A percentile compares a stretch with the other conserved stretches of the same genome.
phyloP scores from a whole-genome alignment of 2,888 invertebrate genomes.

The Apamea monoglypha region DNA sequence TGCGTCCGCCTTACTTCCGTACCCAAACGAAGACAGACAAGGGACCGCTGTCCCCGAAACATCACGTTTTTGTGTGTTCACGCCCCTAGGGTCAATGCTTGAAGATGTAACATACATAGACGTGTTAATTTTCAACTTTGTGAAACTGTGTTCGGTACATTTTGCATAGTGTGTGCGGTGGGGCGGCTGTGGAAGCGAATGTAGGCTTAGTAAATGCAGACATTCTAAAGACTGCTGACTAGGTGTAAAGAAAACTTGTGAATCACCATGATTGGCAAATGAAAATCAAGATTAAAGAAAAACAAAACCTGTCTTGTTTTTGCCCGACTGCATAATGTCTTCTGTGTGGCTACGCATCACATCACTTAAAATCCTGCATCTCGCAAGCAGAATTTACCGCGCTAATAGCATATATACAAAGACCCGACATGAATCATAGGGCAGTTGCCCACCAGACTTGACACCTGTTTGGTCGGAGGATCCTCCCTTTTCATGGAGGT shows the following conservation, averaged over 20 bases:
- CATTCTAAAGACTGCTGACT: neutral
- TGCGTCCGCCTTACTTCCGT: conserved; percentile 51
- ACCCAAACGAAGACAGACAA: conserved; percentile 51
- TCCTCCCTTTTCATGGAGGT: no score
- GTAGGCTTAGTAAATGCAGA: neutral
- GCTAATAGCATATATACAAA: no score
- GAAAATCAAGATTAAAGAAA: neutral
- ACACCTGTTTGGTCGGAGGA: no score
- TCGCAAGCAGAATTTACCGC: no score
- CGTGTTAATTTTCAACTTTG: conserved; percentile 66
- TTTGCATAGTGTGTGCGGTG: conserved; percentile 37
- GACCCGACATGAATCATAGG: no score
- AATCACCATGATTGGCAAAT: neutral
- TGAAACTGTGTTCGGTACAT: conserved; percentile 46
- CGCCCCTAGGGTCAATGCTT: conserved; percentile 55
- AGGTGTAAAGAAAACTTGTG: neutral
- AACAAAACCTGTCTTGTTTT: neutral
- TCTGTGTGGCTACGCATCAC: no score
- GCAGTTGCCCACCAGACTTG: no score
- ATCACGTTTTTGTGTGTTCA: conserved; percentile 60
- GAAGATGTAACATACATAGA: conserved; percentile 52
- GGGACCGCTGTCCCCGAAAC: conserved; percentile 54
- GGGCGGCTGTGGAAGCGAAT: conserved; percentile 22
- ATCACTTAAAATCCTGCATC: no score
- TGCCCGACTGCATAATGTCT: neutral